phyloP scores from a whole-genome alignment of 1,140 invertebrate species.

The Leptonema lineaticorne region DNA sequence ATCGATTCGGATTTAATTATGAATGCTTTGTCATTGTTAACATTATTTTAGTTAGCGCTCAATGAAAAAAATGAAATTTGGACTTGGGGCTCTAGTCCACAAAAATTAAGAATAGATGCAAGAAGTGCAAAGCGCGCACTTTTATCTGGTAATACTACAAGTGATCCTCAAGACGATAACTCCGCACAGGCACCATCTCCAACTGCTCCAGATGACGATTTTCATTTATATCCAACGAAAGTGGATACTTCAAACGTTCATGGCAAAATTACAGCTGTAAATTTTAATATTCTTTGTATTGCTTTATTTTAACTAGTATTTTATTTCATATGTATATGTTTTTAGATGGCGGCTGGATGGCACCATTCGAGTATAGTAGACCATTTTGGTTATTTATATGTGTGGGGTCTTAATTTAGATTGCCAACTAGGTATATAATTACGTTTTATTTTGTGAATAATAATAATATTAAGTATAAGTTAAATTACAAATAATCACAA shows the following conservation, averaged over 20 bases:
- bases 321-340: constrained; percentile 6
- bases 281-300: constrained; percentile 13
- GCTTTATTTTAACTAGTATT: background rate
- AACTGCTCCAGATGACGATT: constrained; percentile 14
- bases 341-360: constrained; percentile 65
- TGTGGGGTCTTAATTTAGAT: constrained; percentile 71
- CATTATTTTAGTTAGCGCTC: constrained; percentile 31
- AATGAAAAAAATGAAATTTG: constrained; percentile 31
- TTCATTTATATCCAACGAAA: constrained; percentile 36
- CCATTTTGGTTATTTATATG: constrained; percentile 63
- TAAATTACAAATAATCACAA: constrained; percentile 21
- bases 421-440: constrained; percentile 55
- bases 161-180: constrained; percentile 15
- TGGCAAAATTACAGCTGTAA: constrained; percentile 35
- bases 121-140: constrained; percentile 18
- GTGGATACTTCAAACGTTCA: constrained; percentile 33
- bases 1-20: background rate
- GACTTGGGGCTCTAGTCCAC: constrained; percentile 40
- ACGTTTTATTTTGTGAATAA: background rate
- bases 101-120: constrained; percentile 36
- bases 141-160: background rate
- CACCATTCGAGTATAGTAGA: constrained; percentile 70
- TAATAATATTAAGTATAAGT: background rate
- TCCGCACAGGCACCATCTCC: constrained; percentile 12
- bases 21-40: background rate